Conservation (phyloP, 1,140 invertebrate species). For the Meloidogyne chitwoodi region DNA sequence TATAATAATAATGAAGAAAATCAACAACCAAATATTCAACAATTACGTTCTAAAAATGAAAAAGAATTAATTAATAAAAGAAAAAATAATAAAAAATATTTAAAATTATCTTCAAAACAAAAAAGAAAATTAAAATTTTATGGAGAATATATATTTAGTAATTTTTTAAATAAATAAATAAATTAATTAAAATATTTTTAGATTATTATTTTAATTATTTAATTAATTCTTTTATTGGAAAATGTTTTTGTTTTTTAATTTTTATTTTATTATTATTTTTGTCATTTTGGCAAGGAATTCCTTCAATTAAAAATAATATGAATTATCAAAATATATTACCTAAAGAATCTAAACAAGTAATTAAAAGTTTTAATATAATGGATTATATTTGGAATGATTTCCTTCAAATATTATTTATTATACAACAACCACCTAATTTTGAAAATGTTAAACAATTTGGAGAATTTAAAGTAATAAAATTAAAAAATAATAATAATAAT, state of each 20-base stretch:
- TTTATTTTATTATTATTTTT: slow-evolving; percentile 2
- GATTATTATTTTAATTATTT: neutral
- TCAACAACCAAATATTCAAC: neutral
- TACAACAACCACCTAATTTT: slow-evolving; percentile 35
- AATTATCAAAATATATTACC: slow-evolving; percentile 37
- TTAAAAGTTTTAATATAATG: slow-evolving; percentile 35
- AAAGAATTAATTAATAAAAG: neutral
- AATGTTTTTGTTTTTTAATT: slow-evolving; percentile 6
- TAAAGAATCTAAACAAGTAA: slow-evolving; percentile 28
- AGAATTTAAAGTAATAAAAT: slow-evolving; percentile 31
- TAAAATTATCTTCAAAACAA: neutral
- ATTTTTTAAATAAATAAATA: too few species aligned
- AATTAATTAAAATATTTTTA: too few species aligned
- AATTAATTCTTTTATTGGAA: neutral
- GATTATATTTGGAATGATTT: slow-evolving; percentile 45
- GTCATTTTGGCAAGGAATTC: slow-evolving; percentile 22
- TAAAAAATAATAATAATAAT: neutral
- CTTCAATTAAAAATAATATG: slow-evolving; percentile 29
- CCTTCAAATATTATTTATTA: slow-evolving; percentile 43
- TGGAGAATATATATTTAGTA: neutral
- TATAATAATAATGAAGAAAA: neutral
- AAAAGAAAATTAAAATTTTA: neutral
- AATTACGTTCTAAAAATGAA: neutral
- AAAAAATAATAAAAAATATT: neutral
- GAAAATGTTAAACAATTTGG: slow-evolving; percentile 23